A percentile compares a stretch with the other conserved stretches of the same genome.
phyloP scores from a whole-genome alignment of 2,113 vertebrate species.

The Panurus biarmicus region DNA sequence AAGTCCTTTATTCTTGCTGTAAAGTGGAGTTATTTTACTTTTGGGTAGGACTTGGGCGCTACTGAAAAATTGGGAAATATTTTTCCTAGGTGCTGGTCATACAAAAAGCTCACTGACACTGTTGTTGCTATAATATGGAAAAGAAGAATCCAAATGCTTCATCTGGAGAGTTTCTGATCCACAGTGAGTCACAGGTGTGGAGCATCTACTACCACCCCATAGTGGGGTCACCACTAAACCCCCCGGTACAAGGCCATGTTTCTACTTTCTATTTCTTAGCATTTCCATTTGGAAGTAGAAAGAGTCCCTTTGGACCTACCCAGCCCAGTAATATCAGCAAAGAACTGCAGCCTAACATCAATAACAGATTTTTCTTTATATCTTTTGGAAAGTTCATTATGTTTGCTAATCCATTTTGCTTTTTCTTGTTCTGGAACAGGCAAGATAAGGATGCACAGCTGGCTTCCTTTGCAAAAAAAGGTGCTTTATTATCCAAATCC shows the following conservation, averaged over 20 bases:
- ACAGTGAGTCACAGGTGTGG: neutral
- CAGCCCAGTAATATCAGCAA: neutral
- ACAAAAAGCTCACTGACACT: neutral
- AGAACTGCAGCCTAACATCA: neutral
- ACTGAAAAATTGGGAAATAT: neutral
- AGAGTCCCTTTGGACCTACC: neutral
- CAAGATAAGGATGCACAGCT: neutral
- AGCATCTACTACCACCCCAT: neutral
- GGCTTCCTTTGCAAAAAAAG: neutral
- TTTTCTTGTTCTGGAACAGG: slow-evolving; percentile 13
- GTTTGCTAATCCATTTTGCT: slow-evolving; percentile 1
- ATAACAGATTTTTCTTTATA: neutral
- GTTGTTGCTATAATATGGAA: neutral
- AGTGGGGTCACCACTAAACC: neutral
- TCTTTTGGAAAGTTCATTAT: neutral
- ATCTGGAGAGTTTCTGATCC: neutral
- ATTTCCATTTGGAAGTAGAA: neutral
- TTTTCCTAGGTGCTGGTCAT: neutral
- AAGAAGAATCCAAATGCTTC: neutral
- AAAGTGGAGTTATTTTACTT: neutral
- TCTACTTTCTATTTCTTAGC: neutral
- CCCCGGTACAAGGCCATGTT: neutral
- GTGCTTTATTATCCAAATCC: neutral
- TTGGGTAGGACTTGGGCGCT: neutral
- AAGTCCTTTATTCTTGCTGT: neutral